These are phyloP conservation scores for Pheosia tremula DNA, from an alignment of 2,888 invertebrate genomes.

Conservation along the genomic window DNA sequence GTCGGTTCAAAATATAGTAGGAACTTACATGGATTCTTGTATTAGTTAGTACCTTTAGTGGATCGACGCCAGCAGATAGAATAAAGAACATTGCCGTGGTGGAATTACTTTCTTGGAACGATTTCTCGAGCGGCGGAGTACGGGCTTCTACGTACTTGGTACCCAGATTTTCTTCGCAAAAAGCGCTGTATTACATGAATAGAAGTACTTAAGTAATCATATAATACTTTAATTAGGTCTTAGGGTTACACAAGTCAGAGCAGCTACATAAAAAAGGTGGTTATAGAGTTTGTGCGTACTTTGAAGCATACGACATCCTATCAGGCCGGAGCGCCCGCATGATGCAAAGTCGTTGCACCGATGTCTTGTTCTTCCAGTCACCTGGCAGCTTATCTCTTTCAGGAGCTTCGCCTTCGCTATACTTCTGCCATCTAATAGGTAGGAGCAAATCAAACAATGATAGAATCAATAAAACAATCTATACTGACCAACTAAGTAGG, in stretches of 20 bases:
- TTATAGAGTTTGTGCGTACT: constrained; percentile 62
- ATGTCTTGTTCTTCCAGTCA: constrained; percentile 96
- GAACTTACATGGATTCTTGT: constrained; percentile 8
- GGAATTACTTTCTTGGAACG: constrained; percentile 93
- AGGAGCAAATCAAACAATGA: background rate
- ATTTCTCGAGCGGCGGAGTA: constrained; percentile 92
- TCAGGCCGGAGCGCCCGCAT: constrained; percentile 96
- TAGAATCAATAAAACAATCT: background rate
- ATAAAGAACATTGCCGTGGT: constrained; percentile 97
- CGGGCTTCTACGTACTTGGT: constrained; percentile 92
- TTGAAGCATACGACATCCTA: constrained; percentile 96
- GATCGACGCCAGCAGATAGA: constrained; percentile 97
- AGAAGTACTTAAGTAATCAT: no score
- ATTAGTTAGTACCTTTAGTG: constrained; percentile 86
- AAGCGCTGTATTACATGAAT: constrained; percentile 80
- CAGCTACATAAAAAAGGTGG: background rate
- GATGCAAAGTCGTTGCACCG: constrained; percentile 95
- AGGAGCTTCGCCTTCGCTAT: constrained; percentile 95
- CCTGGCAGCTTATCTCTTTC: constrained; percentile 97
- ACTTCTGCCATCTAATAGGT: constrained; percentile 92
- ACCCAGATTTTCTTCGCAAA: constrained; percentile 95
- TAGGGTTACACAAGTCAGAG: no score
- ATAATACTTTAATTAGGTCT: no score
- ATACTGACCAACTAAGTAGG: background rate
- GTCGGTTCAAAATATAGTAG: background rate